Evolutionary conservation across 2,113 vertebrate species (phyloP).

Genomic region (Xiphophorus maculatus): DNA sequence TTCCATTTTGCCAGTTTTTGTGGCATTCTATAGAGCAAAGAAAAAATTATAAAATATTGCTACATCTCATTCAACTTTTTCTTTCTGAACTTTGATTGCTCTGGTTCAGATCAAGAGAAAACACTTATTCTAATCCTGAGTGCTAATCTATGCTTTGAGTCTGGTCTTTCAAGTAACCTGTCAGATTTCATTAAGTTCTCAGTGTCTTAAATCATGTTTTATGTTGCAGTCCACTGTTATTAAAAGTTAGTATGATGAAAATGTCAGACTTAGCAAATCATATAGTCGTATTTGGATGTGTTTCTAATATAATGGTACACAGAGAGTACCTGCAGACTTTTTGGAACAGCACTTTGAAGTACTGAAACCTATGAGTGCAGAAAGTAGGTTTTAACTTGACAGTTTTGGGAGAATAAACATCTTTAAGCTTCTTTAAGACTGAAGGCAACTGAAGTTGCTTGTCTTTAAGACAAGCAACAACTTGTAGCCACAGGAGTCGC

Average conservation of each 20-base stretch:
- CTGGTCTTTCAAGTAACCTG: neutral
- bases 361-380: neutral
- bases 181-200: slow-evolving; percentile 4
- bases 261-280: neutral
- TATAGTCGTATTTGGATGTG: slow-evolving; percentile 9
- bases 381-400: slow-evolving; percentile 26
- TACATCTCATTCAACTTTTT: neutral
- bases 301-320: neutral
- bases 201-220: slow-evolving; percentile 4
- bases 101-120: neutral
- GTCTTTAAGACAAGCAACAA: neutral
- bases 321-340: neutral
- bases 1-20: slow-evolving; percentile 3
- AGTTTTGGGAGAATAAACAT: slow-evolving; percentile 12
- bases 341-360: neutral
- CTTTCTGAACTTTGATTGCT: neutral
- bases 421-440: slow-evolving; percentile 41
- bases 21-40: neutral
- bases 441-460: neutral
- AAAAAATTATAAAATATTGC: neutral
- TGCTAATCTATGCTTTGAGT: slow-evolving; percentile 1
- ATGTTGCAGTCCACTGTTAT: neutral
- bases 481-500: slow-evolving; percentile 12
- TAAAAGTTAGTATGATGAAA: neutral
- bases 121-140: neutral